phyloP scores from a whole-genome alignment of 1,140 invertebrate species.

The Drosophila miranda region DNA sequence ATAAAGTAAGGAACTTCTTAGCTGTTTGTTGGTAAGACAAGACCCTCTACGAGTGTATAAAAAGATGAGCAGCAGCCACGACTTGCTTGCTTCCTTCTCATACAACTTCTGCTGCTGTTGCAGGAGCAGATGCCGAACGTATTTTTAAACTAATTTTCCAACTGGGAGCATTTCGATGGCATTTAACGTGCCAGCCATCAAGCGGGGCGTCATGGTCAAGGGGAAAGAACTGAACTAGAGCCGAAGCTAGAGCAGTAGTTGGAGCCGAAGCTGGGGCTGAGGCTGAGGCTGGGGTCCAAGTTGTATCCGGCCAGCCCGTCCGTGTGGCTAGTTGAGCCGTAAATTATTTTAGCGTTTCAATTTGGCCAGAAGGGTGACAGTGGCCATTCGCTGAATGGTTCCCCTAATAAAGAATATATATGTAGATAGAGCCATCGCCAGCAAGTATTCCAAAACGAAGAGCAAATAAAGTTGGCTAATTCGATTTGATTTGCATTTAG shows the following conservation, averaged over 20 bases:
- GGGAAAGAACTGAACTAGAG: slow-evolving; percentile 9
- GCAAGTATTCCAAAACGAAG: slow-evolving; percentile 29
- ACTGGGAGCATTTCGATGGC: slow-evolving; percentile 73
- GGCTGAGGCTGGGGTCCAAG: neutral
- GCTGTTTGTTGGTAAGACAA: too few species aligned
- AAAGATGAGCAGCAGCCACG: slow-evolving; percentile 19
- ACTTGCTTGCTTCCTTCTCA: slow-evolving; percentile 19
- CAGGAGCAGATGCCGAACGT: slow-evolving; percentile 37
- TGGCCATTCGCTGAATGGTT: slow-evolving; percentile 13
- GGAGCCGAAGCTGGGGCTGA: slow-evolving; percentile 1
- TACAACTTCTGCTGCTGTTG: slow-evolving; percentile 1
- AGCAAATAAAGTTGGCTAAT: slow-evolving; percentile 58
- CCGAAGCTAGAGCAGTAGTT: slow-evolving; percentile 5
- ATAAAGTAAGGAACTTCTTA: too few species aligned
- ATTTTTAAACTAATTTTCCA: slow-evolving; percentile 80
- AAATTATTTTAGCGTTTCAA: slow-evolving; percentile 79
- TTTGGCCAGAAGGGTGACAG: slow-evolving; percentile 60
- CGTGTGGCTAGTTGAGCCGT: slow-evolving; percentile 53
- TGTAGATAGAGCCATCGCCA: slow-evolving; percentile 10
- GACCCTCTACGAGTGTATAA: neutral
- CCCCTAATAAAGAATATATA: slow-evolving; percentile 39
- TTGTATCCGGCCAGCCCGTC: slow-evolving; percentile 6
- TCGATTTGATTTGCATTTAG: slow-evolving; percentile 54
- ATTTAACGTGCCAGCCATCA: slow-evolving; percentile 56
- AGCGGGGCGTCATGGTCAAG: slow-evolving; percentile 23